Conservation (phyloP, 2,888 invertebrate genomes). For the Erynnis tages region DNA sequence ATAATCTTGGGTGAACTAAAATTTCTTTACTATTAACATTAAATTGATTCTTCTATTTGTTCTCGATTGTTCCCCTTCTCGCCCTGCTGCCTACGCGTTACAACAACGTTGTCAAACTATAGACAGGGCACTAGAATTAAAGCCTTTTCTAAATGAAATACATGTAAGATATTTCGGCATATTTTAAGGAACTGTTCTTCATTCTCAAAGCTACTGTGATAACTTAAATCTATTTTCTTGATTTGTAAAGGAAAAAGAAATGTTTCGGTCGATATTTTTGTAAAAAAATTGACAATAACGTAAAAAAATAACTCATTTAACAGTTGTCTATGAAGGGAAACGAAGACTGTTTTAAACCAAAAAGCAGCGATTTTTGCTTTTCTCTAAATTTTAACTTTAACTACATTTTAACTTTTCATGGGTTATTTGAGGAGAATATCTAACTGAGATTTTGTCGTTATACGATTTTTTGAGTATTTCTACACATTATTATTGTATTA, state of each 20-base stretch:
- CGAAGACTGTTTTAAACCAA: slow-evolving; percentile 23
- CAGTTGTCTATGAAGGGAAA: slow-evolving; percentile 2
- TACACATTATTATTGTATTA: no score
- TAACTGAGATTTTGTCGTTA: no score
- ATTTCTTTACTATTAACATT: no score
- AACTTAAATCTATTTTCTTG: slow-evolving; percentile 23
- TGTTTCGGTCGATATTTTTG: slow-evolving; percentile 28
- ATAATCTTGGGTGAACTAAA: no score
- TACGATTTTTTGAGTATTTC: no score
- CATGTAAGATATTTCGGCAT: not conserved
- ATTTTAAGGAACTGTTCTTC: slow-evolving; percentile 19
- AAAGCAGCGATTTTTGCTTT: slow-evolving; percentile 23
- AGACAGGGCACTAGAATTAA: not conserved
- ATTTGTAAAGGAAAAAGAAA: slow-evolving; percentile 22
- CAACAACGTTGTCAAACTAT: no score
- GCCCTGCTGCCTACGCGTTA: no score
- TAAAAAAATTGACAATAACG: slow-evolving; percentile 25
- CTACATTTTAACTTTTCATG: not conserved
- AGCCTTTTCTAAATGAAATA: slow-evolving; percentile 3
- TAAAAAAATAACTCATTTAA: not conserved
- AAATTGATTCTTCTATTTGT: no score
- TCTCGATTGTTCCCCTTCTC: no score
- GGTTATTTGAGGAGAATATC: no score
- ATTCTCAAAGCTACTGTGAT: slow-evolving; percentile 30
- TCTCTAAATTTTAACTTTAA: slow-evolving; percentile 19